phyloP scores from a whole-genome alignment of 2,888 invertebrate genomes.

The Papilio demoleus region DNA sequence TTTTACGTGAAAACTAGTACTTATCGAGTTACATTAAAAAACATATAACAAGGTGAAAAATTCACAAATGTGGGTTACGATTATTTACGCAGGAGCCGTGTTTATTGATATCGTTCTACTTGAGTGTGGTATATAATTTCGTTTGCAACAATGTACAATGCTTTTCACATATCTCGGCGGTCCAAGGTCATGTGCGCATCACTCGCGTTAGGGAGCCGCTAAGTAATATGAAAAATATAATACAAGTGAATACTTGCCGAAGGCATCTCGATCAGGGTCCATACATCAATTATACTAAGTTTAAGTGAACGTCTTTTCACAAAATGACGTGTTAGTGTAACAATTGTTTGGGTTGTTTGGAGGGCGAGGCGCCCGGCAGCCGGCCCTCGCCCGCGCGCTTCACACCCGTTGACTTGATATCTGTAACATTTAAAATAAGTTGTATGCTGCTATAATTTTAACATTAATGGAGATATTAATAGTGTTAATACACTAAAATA shows the following conservation, averaged over 20 bases:
- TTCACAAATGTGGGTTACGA: too few species aligned
- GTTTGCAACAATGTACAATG: neutral
- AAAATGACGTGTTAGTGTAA: constrained; percentile 62
- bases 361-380: constrained; percentile 77
- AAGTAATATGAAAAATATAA: too few species aligned
- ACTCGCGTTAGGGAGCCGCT: too few species aligned
- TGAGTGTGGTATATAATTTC: neutral
- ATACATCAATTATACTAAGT: constrained; percentile 41
- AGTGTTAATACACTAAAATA: too few species aligned
- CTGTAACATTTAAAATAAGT: constrained; percentile 41
- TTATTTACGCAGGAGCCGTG: too few species aligned
- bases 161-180: too few species aligned
- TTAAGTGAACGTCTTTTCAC: constrained; percentile 22
- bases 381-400: constrained; percentile 76
- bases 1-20: too few species aligned
- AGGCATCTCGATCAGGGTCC: constrained; percentile 20
- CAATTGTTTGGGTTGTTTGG: constrained; percentile 77
- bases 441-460: neutral
- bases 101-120: neutral
- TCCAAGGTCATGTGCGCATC: too few species aligned
- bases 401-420: constrained; percentile 63
- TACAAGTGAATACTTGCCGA: neutral
- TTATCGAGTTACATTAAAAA: too few species aligned
- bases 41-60: too few species aligned
- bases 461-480: too few species aligned